These are phyloP conservation scores for Oreohelix idahoensis DNA, from an alignment of 1,140 invertebrate genomes.

Conservation along the genomic window DNA sequence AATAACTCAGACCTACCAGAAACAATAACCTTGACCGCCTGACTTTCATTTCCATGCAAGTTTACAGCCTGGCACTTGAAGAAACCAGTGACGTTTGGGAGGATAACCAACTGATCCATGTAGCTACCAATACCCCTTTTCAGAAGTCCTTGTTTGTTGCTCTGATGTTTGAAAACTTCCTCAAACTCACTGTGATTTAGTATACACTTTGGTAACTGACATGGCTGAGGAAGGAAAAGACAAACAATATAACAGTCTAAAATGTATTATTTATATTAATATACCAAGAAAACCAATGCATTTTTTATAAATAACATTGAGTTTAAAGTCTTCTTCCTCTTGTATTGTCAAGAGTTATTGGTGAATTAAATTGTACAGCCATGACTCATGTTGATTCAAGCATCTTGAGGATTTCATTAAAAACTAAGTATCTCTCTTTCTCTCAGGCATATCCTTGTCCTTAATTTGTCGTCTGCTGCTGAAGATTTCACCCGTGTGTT, in stretches of 20 bases:
- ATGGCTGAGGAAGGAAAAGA: not conserved
- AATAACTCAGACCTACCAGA: not conserved
- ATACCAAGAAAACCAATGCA: too few relatives aligned
- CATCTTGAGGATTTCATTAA: too few relatives aligned
- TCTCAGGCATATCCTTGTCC: too few relatives aligned
- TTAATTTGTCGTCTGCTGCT: too few relatives aligned
- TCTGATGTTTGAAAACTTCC: not conserved
- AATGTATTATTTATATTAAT: not conserved
- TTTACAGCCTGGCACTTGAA: slow-evolving; percentile 17
- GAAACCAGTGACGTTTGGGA: slow-evolving; percentile 3
- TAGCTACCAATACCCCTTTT: not conserved
- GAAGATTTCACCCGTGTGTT: too few relatives aligned
- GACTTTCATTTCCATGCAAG: not conserved
- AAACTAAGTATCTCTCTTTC: too few relatives aligned
- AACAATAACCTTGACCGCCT: not conserved
- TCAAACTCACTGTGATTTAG: not conserved
- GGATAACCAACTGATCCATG: not conserved
- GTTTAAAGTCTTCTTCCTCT: too few relatives aligned
- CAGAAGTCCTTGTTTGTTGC: not conserved
- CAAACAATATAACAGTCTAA: not conserved
- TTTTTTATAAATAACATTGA: too few relatives aligned
- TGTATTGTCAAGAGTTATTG: too few relatives aligned
- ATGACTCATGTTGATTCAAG: too few relatives aligned
- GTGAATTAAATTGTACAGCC: too few relatives aligned
- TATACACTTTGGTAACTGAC: not conserved